Evolutionary conservation across 1,140 invertebrate species (phyloP).

Genomic region (Delia radicum): DNA sequence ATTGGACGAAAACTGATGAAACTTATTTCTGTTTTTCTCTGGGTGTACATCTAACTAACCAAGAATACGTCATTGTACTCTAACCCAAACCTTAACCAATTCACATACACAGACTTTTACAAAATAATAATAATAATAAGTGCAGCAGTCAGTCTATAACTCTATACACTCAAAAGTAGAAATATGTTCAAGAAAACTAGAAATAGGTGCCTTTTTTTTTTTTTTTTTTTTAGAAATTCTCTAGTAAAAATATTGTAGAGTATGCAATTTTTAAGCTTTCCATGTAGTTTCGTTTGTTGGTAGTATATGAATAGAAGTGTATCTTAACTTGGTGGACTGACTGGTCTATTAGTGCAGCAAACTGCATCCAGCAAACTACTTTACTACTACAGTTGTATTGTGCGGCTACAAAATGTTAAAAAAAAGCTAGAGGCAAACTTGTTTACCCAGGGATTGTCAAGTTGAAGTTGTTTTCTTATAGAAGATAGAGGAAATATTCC

Average conservation of each 20-base stretch:
- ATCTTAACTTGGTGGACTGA: background rate
- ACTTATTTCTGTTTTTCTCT: no score
- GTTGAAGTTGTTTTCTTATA: constrained; percentile 10
- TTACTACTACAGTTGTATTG: background rate
- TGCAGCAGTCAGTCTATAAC: no score
- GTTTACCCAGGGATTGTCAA: constrained; percentile 21
- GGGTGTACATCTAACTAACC: no score
- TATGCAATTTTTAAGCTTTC: background rate
- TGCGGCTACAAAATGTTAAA: background rate
- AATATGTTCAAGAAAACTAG: background rate
- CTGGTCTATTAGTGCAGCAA: background rate
- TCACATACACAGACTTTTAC: background rate
- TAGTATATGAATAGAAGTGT: background rate
- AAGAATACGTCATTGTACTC: constrained; percentile 20
- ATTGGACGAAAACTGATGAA: no score
- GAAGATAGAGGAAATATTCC: background rate
- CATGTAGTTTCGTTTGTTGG: background rate
- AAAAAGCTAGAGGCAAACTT: constrained; percentile 7
- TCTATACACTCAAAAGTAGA: no score
- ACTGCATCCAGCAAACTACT: background rate
- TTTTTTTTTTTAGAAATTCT: background rate
- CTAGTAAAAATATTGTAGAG: background rate
- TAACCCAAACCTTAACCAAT: constrained; percentile 13
- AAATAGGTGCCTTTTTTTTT: background rate
- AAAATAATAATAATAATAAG: background rate